Conservation (phyloP, 1,140 invertebrate species). For the Hyposmocoma kahamanoa region DNA sequence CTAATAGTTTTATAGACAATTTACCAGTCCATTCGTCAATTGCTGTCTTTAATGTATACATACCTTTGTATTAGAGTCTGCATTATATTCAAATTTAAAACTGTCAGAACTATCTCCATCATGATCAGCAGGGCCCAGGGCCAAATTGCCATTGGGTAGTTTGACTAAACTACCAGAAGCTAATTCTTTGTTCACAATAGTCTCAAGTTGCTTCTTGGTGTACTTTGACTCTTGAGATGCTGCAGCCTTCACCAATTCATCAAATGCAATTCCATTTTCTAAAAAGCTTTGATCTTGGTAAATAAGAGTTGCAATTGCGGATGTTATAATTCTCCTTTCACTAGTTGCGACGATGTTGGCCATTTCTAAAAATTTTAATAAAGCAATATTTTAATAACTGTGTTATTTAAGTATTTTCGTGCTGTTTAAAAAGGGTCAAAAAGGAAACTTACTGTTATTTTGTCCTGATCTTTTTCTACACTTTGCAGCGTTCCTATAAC, state of each 20-base stretch:
- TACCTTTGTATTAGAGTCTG: constrained; percentile 61
- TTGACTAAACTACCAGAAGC: constrained; percentile 79
- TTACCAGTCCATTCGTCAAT: no score
- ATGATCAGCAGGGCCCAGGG: constrained; percentile 75
- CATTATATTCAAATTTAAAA: constrained; percentile 60
- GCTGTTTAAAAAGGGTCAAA: no score
- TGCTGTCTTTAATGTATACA: no score
- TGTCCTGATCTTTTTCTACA: constrained; percentile 74
- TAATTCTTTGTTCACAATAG: constrained; percentile 79
- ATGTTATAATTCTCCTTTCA: constrained; percentile 75
- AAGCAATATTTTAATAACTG: no score
- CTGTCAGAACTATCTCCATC: constrained; percentile 65
- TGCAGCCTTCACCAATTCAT: constrained; percentile 78
- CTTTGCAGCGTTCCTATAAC: constrained; percentile 88
- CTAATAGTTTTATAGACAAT: no score
- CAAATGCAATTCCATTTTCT: constrained; percentile 79
- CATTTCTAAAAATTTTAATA: constrained; percentile 45
- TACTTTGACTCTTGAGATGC: constrained; percentile 78
- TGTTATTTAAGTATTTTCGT: no score
- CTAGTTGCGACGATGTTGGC: constrained; percentile 40
- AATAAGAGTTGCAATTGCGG: constrained; percentile 80
- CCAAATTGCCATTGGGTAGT: constrained; percentile 79
- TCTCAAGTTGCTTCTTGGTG: constrained; percentile 77
- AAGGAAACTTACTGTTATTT: constrained; percentile 46
- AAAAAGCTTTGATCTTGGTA: constrained; percentile 81